Base-by-base conservation (phyloP, 2,113 vertebrate genomes). In the Rhizomys pruinosus region DNA sequence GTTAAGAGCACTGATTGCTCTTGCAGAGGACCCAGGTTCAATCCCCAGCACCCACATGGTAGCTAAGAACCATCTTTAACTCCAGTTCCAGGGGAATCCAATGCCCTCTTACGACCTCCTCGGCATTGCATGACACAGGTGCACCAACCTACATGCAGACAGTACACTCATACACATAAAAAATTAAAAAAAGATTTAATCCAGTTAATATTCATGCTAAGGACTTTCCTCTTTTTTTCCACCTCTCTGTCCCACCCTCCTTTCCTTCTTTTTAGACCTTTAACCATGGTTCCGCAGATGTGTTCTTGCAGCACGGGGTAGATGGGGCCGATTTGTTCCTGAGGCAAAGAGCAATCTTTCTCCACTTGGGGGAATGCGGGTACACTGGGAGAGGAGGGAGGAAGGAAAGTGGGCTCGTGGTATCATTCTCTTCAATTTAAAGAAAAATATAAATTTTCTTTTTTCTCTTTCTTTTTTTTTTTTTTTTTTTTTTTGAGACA, bases 151-250 rank as follows among this genome's bases (percentile, higher is more conserved):
- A n/a, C n/a, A n/a, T n/a, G n/a, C n/a, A n/a, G n/a, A n/a, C n/a
- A n/a, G n/a, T n/a, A n/a, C n/a, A n/a, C n/a, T n/a, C n/a, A n/a
- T n/a, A n/a, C n/a, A n/a, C n/a, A n/a, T n/a, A n/a, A n/a, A n/a
- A n/a, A n/a, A n/a, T n/a, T n/a, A n/a, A n/a, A n/a, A n/a, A n/a
- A 81, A 88, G 69, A 82, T 81, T 73, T 82, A 85, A 93, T 90
- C 69, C 29, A 42, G 29, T 88, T 91, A 93, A 84, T 89, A 87
- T 71, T 37, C 71, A 63, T 23, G 52, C 42, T 89, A 84, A 91
- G 37, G 55, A 52, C 22, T 73, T 63, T 37, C 6, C 37, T 42
- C 27, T 39, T 4, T 72, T 5, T 74, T 25, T 12, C 37, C 19
- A 34, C 64, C 11, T 55, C 27, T 44, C 74, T 27, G 5, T 9